phyloP scores from a whole-genome alignment of 2,888 invertebrate genomes.

The Eupithecia insigniata region DNA sequence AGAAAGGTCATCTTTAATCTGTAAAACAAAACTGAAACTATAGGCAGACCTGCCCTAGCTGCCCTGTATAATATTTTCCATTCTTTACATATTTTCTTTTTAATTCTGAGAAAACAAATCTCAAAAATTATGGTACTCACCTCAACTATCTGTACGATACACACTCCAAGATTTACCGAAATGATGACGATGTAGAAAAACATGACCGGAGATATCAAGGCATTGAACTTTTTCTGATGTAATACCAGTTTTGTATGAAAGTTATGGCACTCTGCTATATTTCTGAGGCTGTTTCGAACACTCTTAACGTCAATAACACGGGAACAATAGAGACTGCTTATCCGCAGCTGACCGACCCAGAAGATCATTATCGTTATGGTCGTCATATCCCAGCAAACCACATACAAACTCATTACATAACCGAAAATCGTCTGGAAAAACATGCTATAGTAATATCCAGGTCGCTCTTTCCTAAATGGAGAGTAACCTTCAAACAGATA shows the following conservation, averaged over 20 bases:
- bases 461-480: slow-evolving; percentile 60
- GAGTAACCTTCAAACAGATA: slow-evolving; percentile 65
- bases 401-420: slow-evolving; percentile 58
- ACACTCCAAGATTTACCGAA: slow-evolving; percentile 67
- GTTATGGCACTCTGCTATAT: slow-evolving; percentile 60
- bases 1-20: slow-evolving; percentile 57
- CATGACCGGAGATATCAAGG: slow-evolving; percentile 65
- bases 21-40: slow-evolving; percentile 33
- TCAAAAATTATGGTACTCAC: slow-evolving; percentile 45
- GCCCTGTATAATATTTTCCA: background rate
- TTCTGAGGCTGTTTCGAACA: slow-evolving; percentile 49
- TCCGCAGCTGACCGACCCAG: slow-evolving; percentile 66
- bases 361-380: slow-evolving; percentile 68
- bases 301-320: slow-evolving; percentile 46
- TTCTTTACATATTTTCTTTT: background rate
- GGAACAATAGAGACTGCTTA: slow-evolving; percentile 55
- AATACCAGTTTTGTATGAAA: slow-evolving; percentile 55
- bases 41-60: too few species aligned
- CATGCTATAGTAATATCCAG: slow-evolving; percentile 66
- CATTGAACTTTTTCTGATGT: slow-evolving; percentile 62
- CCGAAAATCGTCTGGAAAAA: slow-evolving; percentile 61
- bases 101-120: background rate
- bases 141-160: slow-evolving; percentile 64
- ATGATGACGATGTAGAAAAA: slow-evolving; percentile 65
- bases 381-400: slow-evolving; percentile 66